Percentiles rank a stretch among this genome's conserved stretches.
These are phyloP conservation scores for Lasaia peninsularis DNA, from an alignment of 1,140 invertebrate species.

Conservation along the genomic window DNA sequence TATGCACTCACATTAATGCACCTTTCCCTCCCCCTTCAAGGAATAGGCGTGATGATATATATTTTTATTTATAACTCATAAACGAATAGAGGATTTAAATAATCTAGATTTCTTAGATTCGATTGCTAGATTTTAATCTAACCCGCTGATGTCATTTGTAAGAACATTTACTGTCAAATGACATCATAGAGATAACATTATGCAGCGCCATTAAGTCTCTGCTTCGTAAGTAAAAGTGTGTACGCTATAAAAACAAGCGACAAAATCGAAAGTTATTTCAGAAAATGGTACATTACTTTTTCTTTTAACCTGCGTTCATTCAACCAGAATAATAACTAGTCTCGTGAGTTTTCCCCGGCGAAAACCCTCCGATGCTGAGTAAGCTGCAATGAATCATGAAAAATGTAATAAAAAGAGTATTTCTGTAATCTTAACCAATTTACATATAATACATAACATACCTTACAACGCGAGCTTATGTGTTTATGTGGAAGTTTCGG, in stretches of 20 bases:
- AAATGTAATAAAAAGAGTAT: slow-evolving; percentile 29
- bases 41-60: too few relatives aligned
- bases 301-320: slow-evolving; percentile 11
- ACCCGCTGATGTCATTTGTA: too few relatives aligned
- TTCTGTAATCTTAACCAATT: slow-evolving; percentile 36
- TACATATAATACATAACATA: slow-evolving; percentile 42
- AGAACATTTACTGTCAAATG: too few relatives aligned
- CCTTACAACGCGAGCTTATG: slow-evolving; percentile 33
- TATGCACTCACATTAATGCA: too few relatives aligned
- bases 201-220: not conserved
- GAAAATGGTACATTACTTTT: not conserved
- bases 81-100: too few relatives aligned
- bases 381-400: slow-evolving; percentile 25
- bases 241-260: not conserved
- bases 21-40: too few relatives aligned
- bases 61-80: too few relatives aligned
- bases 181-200: too few relatives aligned
- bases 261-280: slow-evolving; percentile 27
- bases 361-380: slow-evolving; percentile 20
- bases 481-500: slow-evolving; percentile 24
- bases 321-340: slow-evolving; percentile 26
- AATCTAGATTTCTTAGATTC: too few relatives aligned
- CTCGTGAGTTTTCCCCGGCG: slow-evolving; percentile 22
- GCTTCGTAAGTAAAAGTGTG: too few relatives aligned
- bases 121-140: too few relatives aligned